Evolutionary conservation across 1,140 invertebrate species (phyloP).

Genomic region (Cherax destructor): DNA sequence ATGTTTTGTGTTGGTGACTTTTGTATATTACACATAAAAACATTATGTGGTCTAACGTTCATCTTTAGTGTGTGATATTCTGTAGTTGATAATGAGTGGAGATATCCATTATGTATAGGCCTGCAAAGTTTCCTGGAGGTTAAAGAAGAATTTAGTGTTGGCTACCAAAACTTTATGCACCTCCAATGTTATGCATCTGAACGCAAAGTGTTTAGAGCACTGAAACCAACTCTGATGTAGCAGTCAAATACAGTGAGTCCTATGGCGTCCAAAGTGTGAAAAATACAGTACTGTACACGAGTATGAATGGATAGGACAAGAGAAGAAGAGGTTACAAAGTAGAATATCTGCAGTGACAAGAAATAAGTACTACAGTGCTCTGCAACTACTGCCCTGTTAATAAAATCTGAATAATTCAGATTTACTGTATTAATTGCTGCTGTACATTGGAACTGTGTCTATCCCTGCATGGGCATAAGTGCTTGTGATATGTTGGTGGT

Average conservation of each 20-base stretch:
- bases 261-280: constrained; percentile 67
- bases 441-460: constrained; percentile 50
- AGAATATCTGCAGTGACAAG: constrained; percentile 26
- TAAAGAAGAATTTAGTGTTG: constrained; percentile 37
- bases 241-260: constrained; percentile 59
- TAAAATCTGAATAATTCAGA: constrained; percentile 54
- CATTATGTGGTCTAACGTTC: constrained; percentile 59
- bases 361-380: constrained; percentile 49
- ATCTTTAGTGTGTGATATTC: constrained; percentile 62
- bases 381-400: constrained; percentile 33
- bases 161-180: constrained; percentile 57
- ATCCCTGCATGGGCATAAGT: constrained; percentile 55
- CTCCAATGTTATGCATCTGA: constrained; percentile 56
- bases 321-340: constrained; percentile 38
- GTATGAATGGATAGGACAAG: constrained; percentile 37
- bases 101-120: constrained; percentile 57
- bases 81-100: constrained; percentile 58
- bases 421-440: constrained; percentile 50
- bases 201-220: constrained; percentile 46
- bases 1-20: constrained; percentile 68
- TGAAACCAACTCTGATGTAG: constrained; percentile 58
- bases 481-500: constrained; percentile 68
- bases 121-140: constrained; percentile 66
- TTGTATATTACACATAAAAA: constrained; percentile 65
- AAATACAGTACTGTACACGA: constrained; percentile 19